Conservation (phyloP, 2,113 vertebrate species). For the Falco punctatus region DNA sequence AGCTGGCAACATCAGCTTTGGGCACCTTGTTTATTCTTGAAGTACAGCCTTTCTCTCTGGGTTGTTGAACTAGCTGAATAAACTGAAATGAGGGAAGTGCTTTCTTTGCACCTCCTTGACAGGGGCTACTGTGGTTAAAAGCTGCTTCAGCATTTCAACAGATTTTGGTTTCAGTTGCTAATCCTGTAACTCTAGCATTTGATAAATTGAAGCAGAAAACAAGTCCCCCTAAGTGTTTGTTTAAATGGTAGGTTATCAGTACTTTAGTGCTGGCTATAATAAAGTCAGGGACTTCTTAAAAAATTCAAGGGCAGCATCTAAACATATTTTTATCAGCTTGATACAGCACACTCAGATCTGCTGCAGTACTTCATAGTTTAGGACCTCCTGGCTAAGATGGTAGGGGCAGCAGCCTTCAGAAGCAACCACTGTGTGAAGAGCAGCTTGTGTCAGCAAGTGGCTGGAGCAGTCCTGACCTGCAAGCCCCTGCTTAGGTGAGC, state of each 20-base stretch:
- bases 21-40: neutral
- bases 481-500: rapidly evolving
- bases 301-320: neutral
- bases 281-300: neutral
- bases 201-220: neutral
- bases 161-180: neutral
- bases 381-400: neutral
- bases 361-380: neutral
- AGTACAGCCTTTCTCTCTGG: neutral
- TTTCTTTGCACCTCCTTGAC: neutral
- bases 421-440: neutral
- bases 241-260: neutral
- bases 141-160: neutral
- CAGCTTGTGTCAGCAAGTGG: neutral
- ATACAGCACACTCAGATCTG: neutral
- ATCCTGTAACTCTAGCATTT: neutral
- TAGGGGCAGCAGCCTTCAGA: neutral
- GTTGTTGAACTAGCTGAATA: neutral
- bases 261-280: neutral
- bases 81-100: neutral
- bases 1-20: neutral
- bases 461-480: neutral
- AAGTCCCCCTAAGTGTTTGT: neutral
- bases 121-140: neutral
- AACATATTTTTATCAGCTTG: neutral